These are phyloP conservation scores for Hydra vulgaris DNA, from an alignment of 30 jellyfish, hydroid and myxozoan genomes.

Conservation along the genomic window DNA sequence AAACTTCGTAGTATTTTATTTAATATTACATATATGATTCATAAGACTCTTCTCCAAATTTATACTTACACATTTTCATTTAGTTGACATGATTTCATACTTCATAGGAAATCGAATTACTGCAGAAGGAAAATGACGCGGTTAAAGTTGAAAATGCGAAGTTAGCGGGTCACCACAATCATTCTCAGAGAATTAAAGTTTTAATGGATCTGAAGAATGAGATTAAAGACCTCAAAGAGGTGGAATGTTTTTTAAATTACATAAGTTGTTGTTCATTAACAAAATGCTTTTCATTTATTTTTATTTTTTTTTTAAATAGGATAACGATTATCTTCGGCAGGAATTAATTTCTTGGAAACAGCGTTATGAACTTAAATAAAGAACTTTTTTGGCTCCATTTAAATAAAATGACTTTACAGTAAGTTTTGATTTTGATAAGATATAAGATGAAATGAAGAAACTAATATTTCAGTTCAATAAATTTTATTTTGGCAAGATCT, in stretches of 20 bases:
- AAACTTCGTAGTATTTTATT: no score
- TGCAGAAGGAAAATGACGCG: constrained; percentile 19
- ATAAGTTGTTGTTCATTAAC: neutral
- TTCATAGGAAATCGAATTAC: constrained; percentile 37
- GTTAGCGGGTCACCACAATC: constrained; percentile 81
- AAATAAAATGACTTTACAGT: no score
- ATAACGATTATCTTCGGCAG: neutral
- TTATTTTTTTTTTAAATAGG: neutral
- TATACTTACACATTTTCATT: neutral
- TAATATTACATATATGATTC: neutral
- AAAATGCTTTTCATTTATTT: no score
- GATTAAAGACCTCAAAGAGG: constrained; percentile 63
- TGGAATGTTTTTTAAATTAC: neutral
- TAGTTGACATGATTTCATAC: neutral
- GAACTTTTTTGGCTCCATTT: no score
- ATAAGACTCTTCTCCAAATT: neutral
- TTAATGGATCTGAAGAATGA: constrained; percentile 75
- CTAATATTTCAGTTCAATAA: no score
- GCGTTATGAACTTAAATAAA: neutral
- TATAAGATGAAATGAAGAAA: no score
- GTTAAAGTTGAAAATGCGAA: constrained; percentile 54
- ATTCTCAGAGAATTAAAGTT: constrained; percentile 63
- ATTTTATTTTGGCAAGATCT: no score
- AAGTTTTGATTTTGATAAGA: no score
- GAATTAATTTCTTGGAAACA: neutral